phyloP scores from a whole-genome alignment of 2,888 invertebrate species.

The Melolontha melolontha region DNA sequence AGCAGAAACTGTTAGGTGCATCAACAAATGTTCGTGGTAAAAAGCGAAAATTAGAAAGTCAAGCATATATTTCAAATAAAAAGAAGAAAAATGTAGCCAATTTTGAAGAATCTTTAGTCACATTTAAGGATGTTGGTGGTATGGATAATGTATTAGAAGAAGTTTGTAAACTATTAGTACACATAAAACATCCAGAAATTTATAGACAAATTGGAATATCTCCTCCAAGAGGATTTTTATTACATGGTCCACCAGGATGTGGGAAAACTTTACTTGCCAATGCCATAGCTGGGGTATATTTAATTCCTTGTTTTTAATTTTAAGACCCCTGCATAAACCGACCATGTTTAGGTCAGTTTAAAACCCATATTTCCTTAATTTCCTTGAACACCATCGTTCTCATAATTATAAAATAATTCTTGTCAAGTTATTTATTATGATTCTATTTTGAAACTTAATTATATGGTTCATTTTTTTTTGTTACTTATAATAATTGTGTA shows the following conservation, averaged over 20 bases:
- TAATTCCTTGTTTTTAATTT: constrained; percentile 1
- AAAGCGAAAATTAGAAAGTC: constrained; percentile 59
- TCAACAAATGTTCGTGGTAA: constrained; percentile 55
- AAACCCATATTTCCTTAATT: not conserved
- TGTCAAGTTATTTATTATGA: not conserved
- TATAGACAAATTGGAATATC: constrained; percentile 85
- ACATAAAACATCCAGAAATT: constrained; percentile 92
- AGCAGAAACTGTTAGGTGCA: not conserved
- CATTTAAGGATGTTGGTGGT: constrained; percentile 85
- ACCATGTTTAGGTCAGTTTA: not conserved
- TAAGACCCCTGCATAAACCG: not conserved
- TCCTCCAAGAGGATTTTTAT: constrained; percentile 89
- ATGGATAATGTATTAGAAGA: constrained; percentile 76
- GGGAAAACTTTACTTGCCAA: constrained; percentile 88
- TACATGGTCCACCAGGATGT: constrained; percentile 97
- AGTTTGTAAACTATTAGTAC: constrained; percentile 71
- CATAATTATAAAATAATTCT: not conserved
- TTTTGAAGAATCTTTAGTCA: constrained; percentile 65
- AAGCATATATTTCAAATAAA: constrained; percentile 60
- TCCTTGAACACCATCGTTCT: not conserved
- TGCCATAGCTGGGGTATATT: constrained; percentile 81
- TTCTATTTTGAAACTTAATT: not conserved
- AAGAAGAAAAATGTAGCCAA: constrained; percentile 62
- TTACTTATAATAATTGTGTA: constrained; percentile 6
- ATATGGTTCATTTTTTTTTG: no score